Evolutionary conservation across 2,888 invertebrate species (phyloP).

Genomic region (Eupithecia vulgata): DNA sequence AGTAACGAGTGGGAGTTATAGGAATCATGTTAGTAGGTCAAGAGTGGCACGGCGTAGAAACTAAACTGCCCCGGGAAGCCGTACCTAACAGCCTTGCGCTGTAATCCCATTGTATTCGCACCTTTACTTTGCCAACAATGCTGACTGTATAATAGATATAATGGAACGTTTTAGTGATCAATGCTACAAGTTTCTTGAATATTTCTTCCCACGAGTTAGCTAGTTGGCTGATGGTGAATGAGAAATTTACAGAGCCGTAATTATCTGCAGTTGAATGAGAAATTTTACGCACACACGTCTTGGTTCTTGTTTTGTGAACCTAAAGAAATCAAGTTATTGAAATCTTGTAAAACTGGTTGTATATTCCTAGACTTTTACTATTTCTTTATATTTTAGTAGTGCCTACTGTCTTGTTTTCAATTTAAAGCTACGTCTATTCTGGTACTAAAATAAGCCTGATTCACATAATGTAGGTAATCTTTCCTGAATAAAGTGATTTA

Average conservation of each 20-base stretch:
- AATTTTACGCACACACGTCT: neutral
- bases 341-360: too few species aligned
- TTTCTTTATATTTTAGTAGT: neutral
- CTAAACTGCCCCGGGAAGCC: slow-evolving; percentile 60
- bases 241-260: neutral
- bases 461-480: neutral
- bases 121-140: slow-evolving; percentile 36
- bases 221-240: neutral
- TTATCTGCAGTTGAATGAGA: neutral
- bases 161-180: slow-evolving; percentile 12
- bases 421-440: neutral
- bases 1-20: slow-evolving; percentile 39
- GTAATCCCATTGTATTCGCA: slow-evolving; percentile 66
- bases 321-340: too few species aligned
- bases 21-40: slow-evolving; percentile 65
- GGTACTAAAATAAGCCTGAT: neutral
- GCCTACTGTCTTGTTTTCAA: neutral
- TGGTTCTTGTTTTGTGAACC: neutral
- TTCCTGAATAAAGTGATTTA: slow-evolving; percentile 39
- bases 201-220: slow-evolving; percentile 3
- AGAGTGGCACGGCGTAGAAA: slow-evolving; percentile 48
- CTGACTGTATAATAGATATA: slow-evolving; percentile 11
- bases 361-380: neutral
- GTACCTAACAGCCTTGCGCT: slow-evolving; percentile 61
- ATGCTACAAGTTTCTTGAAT: slow-evolving; percentile 5